Percentiles rank a stretch among this genome's conserved stretches.
Conservation (phyloP, 2,888 invertebrate genomes). For the Agrotis puta region DNA sequence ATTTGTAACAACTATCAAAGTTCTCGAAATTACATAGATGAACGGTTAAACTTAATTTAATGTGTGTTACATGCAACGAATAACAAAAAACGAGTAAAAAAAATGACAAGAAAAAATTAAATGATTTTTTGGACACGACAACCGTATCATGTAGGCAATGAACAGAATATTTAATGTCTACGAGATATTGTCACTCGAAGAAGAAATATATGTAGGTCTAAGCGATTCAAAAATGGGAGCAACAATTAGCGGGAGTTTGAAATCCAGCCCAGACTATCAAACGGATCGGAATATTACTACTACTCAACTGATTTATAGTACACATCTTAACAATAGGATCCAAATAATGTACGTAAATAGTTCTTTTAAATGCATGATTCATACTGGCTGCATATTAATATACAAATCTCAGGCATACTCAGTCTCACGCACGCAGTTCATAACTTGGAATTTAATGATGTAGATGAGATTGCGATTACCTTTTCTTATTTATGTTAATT, state of each 20-base stretch:
- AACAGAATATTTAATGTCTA: too few relatives aligned
- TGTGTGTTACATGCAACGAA: background rate
- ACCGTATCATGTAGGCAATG: too few relatives aligned
- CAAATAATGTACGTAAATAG: slow-evolving; percentile 19
- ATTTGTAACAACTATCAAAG: background rate
- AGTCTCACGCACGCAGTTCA: background rate
- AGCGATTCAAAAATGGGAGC: too few relatives aligned
- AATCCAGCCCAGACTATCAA: background rate
- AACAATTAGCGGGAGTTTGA: background rate
- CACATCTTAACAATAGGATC: background rate
- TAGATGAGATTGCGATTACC: background rate
- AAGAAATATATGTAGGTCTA: too few relatives aligned
- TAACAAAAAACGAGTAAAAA: background rate
- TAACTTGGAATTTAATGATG: background rate
- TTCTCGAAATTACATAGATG: background rate
- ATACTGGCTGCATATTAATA: slow-evolving; percentile 2
- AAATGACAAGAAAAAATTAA: too few relatives aligned
- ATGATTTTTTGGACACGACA: too few relatives aligned
- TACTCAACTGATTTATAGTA: background rate
- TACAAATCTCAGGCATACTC: slow-evolving; percentile 2
- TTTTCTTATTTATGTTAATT: background rate
- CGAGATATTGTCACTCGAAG: too few relatives aligned
- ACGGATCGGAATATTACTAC: too few relatives aligned
- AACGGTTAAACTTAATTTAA: background rate
- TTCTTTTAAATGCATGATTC: slow-evolving; percentile 6